These are phyloP conservation scores for Microcebus griseorufus DNA, from an alignment of 2,113 vertebrate genomes.

Conservation along the genomic window DNA sequence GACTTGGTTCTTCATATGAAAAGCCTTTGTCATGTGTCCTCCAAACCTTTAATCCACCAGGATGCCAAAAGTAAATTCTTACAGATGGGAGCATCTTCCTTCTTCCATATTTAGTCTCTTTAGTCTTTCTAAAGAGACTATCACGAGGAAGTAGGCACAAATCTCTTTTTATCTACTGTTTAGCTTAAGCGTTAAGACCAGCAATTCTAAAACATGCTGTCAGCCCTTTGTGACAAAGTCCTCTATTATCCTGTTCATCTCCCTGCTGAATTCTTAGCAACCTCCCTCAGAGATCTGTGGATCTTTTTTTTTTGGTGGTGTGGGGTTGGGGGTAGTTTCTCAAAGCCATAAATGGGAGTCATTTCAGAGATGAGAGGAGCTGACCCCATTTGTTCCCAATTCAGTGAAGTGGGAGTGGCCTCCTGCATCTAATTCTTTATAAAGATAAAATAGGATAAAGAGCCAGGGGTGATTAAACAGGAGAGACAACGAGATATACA, in stretches of 20 bases:
- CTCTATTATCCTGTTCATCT: neutral
- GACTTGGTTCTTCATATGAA: neutral
- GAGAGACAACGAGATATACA: neutral
- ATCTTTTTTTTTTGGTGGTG: neutral
- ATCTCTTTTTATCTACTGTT: neutral
- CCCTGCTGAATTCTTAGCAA: neutral
- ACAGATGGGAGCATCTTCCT: neutral
- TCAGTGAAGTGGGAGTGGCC: neutral
- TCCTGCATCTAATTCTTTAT: neutral
- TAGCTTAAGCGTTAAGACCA: neutral
- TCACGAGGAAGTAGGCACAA: neutral
- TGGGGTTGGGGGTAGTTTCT: neutral
- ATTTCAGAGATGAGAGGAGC: neutral
- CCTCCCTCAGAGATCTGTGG: neutral
- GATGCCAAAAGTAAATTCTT: conserved; percentile 27
- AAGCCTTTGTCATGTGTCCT: neutral
- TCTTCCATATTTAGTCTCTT: too few relatives aligned
- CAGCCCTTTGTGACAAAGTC: neutral
- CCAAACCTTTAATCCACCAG: neutral
- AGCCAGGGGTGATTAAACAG: neutral
- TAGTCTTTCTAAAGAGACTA: neutral
- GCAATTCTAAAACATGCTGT: neutral
- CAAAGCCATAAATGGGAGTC: neutral
- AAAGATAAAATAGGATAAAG: neutral
- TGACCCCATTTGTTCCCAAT: neutral